These are phyloP conservation scores for Dugesia japonica DNA, from an alignment of 2,888 invertebrate species.

Conservation along the genomic window DNA sequence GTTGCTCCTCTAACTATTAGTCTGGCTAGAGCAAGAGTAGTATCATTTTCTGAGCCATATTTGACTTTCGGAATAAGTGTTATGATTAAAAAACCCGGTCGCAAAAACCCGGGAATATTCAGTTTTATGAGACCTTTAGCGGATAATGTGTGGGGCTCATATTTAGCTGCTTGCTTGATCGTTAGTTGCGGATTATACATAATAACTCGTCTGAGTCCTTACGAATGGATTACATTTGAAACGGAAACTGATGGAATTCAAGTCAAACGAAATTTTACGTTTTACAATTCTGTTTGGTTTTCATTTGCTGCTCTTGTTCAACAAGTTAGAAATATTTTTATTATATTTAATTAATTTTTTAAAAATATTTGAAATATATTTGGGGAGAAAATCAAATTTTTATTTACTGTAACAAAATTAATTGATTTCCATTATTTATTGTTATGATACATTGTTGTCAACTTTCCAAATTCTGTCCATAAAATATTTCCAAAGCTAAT, in stretches of 20 bases:
- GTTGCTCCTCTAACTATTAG: slow-evolving; percentile 34
- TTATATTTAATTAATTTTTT: background rate
- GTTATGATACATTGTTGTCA: too few relatives aligned
- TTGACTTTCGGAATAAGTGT: slow-evolving; percentile 34
- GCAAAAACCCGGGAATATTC: slow-evolving; percentile 35
- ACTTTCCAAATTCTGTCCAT: too few relatives aligned
- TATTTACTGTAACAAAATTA: too few relatives aligned
- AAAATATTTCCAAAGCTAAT: too few relatives aligned
- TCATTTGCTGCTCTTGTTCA: slow-evolving; percentile 36
- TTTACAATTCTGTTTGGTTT: slow-evolving; percentile 34
- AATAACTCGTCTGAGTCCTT: slow-evolving; percentile 30
- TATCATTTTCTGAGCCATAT: slow-evolving; percentile 34
- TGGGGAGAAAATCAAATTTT: too few relatives aligned
- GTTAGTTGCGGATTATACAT: slow-evolving; percentile 32
- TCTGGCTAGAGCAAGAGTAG: slow-evolving; percentile 25
- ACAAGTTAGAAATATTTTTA: slow-evolving; percentile 24
- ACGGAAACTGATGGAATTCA: slow-evolving; percentile 2
- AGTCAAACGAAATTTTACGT: slow-evolving; percentile 27
- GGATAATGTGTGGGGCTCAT: slow-evolving; percentile 26
- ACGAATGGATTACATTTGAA: slow-evolving; percentile 32
- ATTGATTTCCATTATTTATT: too few relatives aligned
- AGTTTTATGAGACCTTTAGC: slow-evolving; percentile 33
- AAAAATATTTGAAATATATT: background rate
- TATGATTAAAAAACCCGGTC: slow-evolving; percentile 35
- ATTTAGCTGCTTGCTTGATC: slow-evolving; percentile 29